Evolutionary conservation across 2,888 invertebrate genomes (phyloP).

Genomic region (Nomada fabriciana): DNA sequence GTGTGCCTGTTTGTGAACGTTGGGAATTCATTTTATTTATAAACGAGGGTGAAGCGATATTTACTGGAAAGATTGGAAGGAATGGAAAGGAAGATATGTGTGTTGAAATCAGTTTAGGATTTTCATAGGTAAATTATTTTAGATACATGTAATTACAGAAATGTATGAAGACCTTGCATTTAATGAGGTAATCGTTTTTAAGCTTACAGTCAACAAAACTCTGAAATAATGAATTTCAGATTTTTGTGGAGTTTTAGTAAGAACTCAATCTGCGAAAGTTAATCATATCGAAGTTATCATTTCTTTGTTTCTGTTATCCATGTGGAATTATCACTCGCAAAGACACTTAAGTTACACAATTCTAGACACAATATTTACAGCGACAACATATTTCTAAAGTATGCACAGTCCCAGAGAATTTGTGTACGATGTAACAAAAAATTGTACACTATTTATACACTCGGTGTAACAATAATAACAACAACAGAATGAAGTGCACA

Average conservation of each 20-base stretch:
- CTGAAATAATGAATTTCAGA: too few relatives aligned
- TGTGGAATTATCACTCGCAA: background rate
- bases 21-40: too few relatives aligned
- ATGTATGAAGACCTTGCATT: too few relatives aligned
- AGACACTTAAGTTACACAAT: background rate
- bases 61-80: background rate
- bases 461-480: background rate
- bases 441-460: background rate
- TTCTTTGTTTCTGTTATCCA: background rate
- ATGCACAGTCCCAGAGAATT: slow-evolving; percentile 58
- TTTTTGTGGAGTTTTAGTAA: too few relatives aligned
- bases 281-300: background rate
- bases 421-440: background rate
- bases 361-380: slow-evolving; percentile 14
- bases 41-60: too few relatives aligned
- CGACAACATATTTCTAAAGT: slow-evolving; percentile 43
- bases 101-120: background rate
- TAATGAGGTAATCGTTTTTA: too few relatives aligned
- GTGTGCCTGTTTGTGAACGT: too few relatives aligned
- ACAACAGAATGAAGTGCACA: slow-evolving; percentile 4
- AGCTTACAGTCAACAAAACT: too few relatives aligned
- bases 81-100: background rate
- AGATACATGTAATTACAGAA: too few relatives aligned
- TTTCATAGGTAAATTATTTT: too few relatives aligned
- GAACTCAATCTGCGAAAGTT: too few relatives aligned